phyloP scores from a whole-genome alignment of 2,113 vertebrate species.

The Thermophis baileyi region DNA sequence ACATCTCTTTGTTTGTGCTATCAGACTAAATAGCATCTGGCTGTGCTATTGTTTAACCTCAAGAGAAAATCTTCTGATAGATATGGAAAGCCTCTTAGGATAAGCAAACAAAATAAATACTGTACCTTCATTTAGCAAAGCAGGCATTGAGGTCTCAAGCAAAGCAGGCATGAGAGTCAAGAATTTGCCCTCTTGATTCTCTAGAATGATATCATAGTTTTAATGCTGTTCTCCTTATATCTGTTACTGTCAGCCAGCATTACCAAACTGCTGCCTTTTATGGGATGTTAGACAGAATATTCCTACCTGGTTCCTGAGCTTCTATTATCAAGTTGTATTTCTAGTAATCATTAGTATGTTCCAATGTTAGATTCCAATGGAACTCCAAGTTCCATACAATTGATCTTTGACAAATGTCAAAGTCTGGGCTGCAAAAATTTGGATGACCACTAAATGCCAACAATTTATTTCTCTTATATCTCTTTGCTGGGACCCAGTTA shows the following conservation, averaged over 20 bases:
- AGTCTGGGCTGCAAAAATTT: not conserved
- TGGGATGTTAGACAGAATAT: not conserved
- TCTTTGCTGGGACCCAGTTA: not conserved
- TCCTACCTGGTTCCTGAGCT: not conserved
- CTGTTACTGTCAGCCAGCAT: not conserved
- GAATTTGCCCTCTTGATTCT: not conserved
- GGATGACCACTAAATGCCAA: not conserved
- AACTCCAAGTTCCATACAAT: not conserved
- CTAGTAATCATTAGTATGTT: not conserved
- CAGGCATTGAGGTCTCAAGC: not conserved
- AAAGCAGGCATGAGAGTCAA: not conserved
- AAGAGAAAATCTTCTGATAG: not conserved
- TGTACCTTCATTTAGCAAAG: not conserved
- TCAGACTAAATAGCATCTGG: constrained; percentile 12
- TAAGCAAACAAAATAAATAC: constrained; percentile 1
- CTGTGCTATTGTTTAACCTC: not conserved
- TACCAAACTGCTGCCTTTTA: not conserved
- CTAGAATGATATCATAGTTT: not conserved
- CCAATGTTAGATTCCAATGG: not conserved
- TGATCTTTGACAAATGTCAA: not conserved
- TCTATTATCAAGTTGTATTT: not conserved
- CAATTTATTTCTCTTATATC: not conserved
- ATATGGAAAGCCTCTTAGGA: not conserved
- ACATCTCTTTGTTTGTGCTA: constrained; percentile 5
- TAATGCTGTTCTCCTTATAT: not conserved